A percentile compares a stretch with the other conserved stretches of the same genome.
Conservation (phyloP, 2,113 vertebrate species). For the Lepisosteus oculatus region DNA sequence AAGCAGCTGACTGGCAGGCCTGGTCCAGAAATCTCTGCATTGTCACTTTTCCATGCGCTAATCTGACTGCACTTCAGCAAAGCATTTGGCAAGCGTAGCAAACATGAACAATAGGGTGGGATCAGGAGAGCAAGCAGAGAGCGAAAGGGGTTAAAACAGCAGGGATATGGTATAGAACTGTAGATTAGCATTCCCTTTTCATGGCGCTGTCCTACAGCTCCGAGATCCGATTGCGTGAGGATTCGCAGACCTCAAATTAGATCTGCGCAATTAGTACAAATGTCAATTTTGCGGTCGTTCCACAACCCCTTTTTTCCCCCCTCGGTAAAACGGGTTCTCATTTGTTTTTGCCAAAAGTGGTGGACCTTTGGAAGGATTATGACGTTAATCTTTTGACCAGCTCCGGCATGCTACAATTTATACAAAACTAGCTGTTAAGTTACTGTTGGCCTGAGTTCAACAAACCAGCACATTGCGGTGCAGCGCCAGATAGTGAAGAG, state of each 20-base stretch:
- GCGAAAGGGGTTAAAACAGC: slow-evolving; percentile 39
- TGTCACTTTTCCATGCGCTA: slow-evolving; percentile 73
- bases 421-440: slow-evolving; percentile 51
- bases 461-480: slow-evolving; percentile 48
- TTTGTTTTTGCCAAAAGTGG: neutral
- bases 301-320: slow-evolving; percentile 22
- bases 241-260: too few relatives aligned
- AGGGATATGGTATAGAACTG: slow-evolving; percentile 48
- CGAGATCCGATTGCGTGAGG: neutral
- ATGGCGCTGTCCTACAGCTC: slow-evolving; percentile 30
- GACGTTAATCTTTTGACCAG: slow-evolving; percentile 46
- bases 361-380: slow-evolving; percentile 53
- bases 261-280: too few relatives aligned
- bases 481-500: slow-evolving; percentile 45
- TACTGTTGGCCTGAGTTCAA: slow-evolving; percentile 52
- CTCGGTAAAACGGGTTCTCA: slow-evolving; percentile 20
- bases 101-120: slow-evolving; percentile 66
- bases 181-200: slow-evolving; percentile 35
- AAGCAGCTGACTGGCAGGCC: slow-evolving; percentile 64
- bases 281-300: too few relatives aligned
- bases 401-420: slow-evolving; percentile 39
- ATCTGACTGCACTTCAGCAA: slow-evolving; percentile 66
- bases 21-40: slow-evolving; percentile 67
- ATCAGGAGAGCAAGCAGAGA: slow-evolving; percentile 22
- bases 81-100: slow-evolving; percentile 74